Base-by-base conservation (phyloP, 2,113 vertebrate species). In the Camelus bactrianus region DNA sequence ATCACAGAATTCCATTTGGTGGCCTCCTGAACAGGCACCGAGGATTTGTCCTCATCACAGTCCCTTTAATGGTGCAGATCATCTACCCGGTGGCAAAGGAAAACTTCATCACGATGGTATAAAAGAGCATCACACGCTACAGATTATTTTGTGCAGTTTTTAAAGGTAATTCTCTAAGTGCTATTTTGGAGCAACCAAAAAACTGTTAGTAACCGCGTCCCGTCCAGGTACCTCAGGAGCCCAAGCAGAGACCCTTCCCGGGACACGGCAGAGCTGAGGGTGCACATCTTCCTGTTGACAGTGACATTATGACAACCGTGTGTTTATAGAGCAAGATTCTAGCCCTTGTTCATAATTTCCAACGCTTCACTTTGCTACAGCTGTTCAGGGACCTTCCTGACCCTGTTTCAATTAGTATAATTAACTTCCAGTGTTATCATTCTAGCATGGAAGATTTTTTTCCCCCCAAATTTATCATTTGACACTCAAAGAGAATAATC, bases 361-460 rank as follows among this genome's bases (percentile, higher is more conserved):
- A 95, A 93, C 62, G 95, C 77, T 89, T 96, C 91, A 69, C 94
- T 97, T 91, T 91, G 93, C 48, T 81, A 6, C 90, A 97, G 96
- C 97, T 97, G 94, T 94, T 80, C 65, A 69, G 72, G 92, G 87
- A 96, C 84, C 90, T 92, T 93, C 52, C 89, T 72, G 62, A 89
- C 84, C 94, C 56, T 67, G 30, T 93, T 90, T 95, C 58, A 97
- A 96, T 97, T 85, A 92, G 88, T 85, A 76, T 95, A 92, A 97
- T 98, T 97, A 97, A 89, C 92, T 97, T 93, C 84, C 90, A 95
- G 13, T 65, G 52, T 96, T 94, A 76, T 64, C 93, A 95, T 83
- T 88, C 82, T 32, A 83, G 67, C 38, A 83, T 50, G n/a, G 38
- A 56, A 65, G 76, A 14, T 60, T 84, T 73, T 52, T 35, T 38